phyloP scores from a whole-genome alignment of 2,113 vertebrate species.

The Chionis minor region DNA sequence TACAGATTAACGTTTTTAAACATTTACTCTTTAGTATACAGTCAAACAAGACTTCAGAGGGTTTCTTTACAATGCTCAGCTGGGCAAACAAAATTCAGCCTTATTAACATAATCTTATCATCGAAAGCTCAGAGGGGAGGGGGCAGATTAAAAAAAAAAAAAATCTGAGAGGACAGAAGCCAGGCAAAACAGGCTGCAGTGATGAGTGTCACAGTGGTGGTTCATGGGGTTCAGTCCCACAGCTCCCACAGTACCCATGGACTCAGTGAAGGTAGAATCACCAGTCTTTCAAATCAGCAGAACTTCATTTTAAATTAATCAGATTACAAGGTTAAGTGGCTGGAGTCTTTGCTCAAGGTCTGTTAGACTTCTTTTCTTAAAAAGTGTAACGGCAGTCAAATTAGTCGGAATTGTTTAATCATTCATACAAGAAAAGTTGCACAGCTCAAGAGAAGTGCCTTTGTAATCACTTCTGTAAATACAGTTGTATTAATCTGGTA shows the following conservation, averaged over 20 bases:
- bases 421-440: conserved; percentile 46
- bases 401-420: conserved; percentile 56
- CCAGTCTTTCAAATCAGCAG: neutral
- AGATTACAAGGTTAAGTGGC: neutral
- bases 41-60: neutral
- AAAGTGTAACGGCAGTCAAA: neutral
- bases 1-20: neutral
- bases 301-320: neutral
- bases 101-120: neutral
- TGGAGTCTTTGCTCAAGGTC: neutral
- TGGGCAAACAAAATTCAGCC: conserved; percentile 1
- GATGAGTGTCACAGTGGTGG: neutral
- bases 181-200: neutral
- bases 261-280: neutral
- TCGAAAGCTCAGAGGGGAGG: neutral
- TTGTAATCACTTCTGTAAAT: conserved; percentile 63
- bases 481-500: conserved; percentile 42
- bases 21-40: neutral
- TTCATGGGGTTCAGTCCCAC: neutral
- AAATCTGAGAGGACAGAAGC: neutral
- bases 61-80: neutral
- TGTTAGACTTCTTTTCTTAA: conserved; percentile 3
- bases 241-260: neutral
- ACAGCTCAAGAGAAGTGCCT: conserved; percentile 34
- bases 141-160: rapidly evolving